These are phyloP conservation scores for Drosophila obscura DNA, from an alignment of 1,140 invertebrate species.

Conservation along the genomic window DNA sequence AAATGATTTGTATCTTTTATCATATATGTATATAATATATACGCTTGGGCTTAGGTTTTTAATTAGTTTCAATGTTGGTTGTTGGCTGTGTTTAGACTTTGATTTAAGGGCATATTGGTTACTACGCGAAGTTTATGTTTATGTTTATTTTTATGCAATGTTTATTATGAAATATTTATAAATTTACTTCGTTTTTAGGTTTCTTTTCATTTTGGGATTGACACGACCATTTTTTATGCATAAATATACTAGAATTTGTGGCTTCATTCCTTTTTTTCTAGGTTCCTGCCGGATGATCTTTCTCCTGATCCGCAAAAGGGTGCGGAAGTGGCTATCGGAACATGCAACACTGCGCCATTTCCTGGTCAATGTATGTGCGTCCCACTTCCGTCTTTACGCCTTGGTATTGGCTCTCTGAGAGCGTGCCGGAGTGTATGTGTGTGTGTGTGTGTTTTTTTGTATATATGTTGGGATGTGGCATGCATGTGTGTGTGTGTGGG, in stretches of 20 bases:
- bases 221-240: conserved; percentile 61
- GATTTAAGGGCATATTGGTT: conserved; percentile 78
- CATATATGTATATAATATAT: conserved; percentile 45
- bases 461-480: conserved; percentile 20
- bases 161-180: conserved; percentile 66
- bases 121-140: conserved; percentile 58
- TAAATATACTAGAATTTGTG: conserved; percentile 72
- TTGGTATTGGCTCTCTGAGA: conserved; percentile 64
- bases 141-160: conserved; percentile 38
- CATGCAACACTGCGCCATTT: neutral
- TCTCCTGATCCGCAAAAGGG: conserved; percentile 7
- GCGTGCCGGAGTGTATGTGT: conserved; percentile 59
- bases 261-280: conserved; percentile 30
- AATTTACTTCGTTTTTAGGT: conserved; percentile 59
- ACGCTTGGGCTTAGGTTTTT: conserved; percentile 44
- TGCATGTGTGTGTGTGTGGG: conserved; percentile 11
- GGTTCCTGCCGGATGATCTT: neutral
- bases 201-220: conserved; percentile 58
- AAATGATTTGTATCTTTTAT: conserved; percentile 51
- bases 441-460: conserved; percentile 26
- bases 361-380: conserved; percentile 5
- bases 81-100: conserved; percentile 72
- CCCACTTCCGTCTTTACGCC: conserved; percentile 29
- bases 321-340: conserved; percentile 20
- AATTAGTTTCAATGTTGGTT: conserved; percentile 54